phyloP scores from a whole-genome alignment of 1,140 invertebrate species.

The Bombus pyrosoma region DNA sequence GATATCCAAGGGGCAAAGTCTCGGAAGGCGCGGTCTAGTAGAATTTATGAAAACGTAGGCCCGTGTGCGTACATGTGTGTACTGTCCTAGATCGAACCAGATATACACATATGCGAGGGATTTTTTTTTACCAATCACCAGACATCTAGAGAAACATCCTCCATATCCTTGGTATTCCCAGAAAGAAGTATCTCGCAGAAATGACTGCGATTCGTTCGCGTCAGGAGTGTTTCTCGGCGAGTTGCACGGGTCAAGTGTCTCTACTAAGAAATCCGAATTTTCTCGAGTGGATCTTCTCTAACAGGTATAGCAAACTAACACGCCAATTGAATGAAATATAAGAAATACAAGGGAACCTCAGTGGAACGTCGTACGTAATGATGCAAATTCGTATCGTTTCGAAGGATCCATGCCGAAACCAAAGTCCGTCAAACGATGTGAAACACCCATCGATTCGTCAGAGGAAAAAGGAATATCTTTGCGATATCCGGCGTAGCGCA shows the following conservation, averaged over 20 bases:
- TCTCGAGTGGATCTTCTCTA: neutral
- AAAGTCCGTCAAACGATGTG: neutral
- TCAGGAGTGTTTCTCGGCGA: neutral
- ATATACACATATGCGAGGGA: neutral
- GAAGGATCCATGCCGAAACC: neutral
- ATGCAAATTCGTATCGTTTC: neutral
- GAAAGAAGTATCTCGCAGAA: constrained; percentile 1
- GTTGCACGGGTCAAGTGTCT: neutral
- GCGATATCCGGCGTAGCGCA: neutral
- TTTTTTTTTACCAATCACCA: constrained; percentile 33
- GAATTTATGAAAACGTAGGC: constrained; percentile 31
- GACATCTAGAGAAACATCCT: neutral
- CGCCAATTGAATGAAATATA: neutral
- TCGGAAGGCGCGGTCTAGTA: neutral
- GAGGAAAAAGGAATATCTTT: constrained; percentile 5
- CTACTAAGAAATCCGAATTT: neutral
- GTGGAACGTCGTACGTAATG: neutral
- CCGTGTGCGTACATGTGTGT: no score
- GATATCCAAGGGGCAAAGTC: neutral
- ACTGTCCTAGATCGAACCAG: no score
- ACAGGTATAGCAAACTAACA: neutral
- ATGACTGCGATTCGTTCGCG: constrained; percentile 27
- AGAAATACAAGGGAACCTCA: neutral
- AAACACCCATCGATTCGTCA: no score
- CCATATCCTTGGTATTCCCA: constrained; percentile 1